Evolutionary conservation across 2,113 vertebrate genomes (phyloP).

Genomic region (Desmodus rotundus): DNA sequence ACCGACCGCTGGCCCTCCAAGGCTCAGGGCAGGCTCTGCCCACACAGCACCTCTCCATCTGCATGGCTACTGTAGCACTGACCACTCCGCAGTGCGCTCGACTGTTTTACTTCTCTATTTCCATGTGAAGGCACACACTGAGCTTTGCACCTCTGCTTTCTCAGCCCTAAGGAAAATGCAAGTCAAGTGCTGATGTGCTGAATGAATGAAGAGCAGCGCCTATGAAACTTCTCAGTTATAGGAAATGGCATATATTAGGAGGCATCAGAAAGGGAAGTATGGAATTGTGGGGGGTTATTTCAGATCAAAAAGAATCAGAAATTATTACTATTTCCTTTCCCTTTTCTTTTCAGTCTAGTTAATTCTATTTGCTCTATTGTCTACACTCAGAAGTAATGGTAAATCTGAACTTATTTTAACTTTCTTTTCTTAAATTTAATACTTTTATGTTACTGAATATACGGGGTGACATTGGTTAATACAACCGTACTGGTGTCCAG

Average conservation of each 20-base stretch:
- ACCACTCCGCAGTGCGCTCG: not conserved
- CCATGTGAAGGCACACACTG: not conserved
- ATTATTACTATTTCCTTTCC: not conserved
- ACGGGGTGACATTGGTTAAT: not conserved
- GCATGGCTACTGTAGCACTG: not conserved
- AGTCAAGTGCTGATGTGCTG: not conserved
- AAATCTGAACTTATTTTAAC: slow-evolving; percentile 4
- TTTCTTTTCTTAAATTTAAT: not conserved
- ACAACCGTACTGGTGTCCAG: not conserved
- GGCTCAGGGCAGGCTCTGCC: not conserved
- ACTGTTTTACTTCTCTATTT: not conserved
- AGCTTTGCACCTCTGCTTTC: not conserved
- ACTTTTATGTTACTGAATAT: too few relatives aligned
- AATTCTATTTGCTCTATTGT: not conserved
- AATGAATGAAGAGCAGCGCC: not conserved
- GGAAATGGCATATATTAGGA: not conserved
- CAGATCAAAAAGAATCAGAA: slow-evolving; percentile 11
- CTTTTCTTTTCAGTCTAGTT: slow-evolving; percentile 4
- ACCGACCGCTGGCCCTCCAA: not conserved
- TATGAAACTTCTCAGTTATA: not conserved
- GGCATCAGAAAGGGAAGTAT: not conserved
- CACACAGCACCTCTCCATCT: not conserved
- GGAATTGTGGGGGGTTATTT: not conserved
- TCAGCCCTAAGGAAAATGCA: not conserved
- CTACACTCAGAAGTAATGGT: not conserved